These are phyloP conservation scores for Psilanteris sp. DNA, from an alignment of 1,140 invertebrate genomes.

Conservation along the genomic window DNA sequence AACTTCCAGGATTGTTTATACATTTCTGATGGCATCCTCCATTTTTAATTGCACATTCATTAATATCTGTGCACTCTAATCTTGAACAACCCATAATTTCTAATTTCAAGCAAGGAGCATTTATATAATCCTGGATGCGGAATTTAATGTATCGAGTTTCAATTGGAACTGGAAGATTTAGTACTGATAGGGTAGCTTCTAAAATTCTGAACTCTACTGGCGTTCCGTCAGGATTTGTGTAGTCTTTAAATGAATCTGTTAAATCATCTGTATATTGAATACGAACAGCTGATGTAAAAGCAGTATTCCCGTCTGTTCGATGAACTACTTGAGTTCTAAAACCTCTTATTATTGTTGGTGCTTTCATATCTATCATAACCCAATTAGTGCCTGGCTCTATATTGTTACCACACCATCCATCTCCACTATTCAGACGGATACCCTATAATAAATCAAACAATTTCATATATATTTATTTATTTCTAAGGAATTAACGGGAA, in stretches of 20 bases:
- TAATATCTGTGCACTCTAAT: slow-evolving; percentile 94
- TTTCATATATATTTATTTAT: too few relatives aligned
- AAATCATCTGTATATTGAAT: slow-evolving; percentile 93
- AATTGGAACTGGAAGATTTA: slow-evolving; percentile 94
- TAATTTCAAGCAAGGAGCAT: slow-evolving; percentile 92
- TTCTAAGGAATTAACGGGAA: too few relatives aligned
- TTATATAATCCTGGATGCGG: slow-evolving; percentile 92
- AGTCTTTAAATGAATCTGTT: slow-evolving; percentile 93
- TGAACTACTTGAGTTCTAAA: slow-evolving; percentile 93
- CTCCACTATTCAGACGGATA: slow-evolving; percentile 88
- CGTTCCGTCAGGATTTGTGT: slow-evolving; percentile 93
- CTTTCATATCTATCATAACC: slow-evolving; percentile 92
- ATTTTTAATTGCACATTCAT: slow-evolving; percentile 93
- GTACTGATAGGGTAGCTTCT: slow-evolving; percentile 91
- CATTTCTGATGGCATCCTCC: slow-evolving; percentile 97
- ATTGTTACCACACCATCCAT: slow-evolving; percentile 94
- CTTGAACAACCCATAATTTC: slow-evolving; percentile 96
- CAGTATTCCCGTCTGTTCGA: slow-evolving; percentile 87
- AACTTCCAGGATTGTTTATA: slow-evolving; percentile 92
- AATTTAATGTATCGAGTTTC: slow-evolving; percentile 94
- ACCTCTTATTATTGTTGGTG: slow-evolving; percentile 93
- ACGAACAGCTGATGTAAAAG: slow-evolving; percentile 92
- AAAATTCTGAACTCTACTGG: slow-evolving; percentile 95
- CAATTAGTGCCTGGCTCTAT: slow-evolving; percentile 92
- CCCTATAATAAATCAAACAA: too few relatives aligned